phyloP scores from a whole-genome alignment of 2,797 vertebrate species.

The Rhabdomys pumilio region DNA sequence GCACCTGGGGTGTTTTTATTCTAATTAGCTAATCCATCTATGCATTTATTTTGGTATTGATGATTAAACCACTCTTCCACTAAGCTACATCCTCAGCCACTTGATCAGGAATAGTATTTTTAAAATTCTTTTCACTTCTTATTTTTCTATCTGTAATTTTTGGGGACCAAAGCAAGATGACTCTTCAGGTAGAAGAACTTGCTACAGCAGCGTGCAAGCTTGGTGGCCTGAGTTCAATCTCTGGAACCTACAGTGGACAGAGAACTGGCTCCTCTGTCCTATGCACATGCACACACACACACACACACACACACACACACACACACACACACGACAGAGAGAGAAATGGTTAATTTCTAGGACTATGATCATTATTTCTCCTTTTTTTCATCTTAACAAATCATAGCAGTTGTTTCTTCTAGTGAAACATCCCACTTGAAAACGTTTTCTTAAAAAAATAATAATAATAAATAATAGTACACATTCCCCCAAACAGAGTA shows the following conservation, averaged over 20 bases:
- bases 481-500: conserved; percentile 29
- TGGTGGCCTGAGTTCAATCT: background rate
- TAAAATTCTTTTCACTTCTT: conserved; percentile 7
- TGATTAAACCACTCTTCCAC: background rate
- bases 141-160: conserved; percentile 52
- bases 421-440: conserved; percentile 51
- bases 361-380: conserved; percentile 15
- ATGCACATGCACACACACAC: background rate
- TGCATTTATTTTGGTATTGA: background rate
- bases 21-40: background rate
- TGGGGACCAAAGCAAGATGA: background rate
- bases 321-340: background rate
- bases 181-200: background rate
- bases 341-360: background rate
- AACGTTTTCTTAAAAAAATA: background rate
- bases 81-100: background rate
- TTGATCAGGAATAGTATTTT: background rate
- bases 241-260: background rate
- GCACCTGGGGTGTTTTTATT: background rate
- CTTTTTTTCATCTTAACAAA: conserved; percentile 52
- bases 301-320: background rate
- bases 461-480: background rate
- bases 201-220: background rate
- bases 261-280: background rate
- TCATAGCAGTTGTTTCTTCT: conserved; percentile 50